Conservation (phyloP, 2,113 vertebrate species). For the Scatophagus argus region DNA sequence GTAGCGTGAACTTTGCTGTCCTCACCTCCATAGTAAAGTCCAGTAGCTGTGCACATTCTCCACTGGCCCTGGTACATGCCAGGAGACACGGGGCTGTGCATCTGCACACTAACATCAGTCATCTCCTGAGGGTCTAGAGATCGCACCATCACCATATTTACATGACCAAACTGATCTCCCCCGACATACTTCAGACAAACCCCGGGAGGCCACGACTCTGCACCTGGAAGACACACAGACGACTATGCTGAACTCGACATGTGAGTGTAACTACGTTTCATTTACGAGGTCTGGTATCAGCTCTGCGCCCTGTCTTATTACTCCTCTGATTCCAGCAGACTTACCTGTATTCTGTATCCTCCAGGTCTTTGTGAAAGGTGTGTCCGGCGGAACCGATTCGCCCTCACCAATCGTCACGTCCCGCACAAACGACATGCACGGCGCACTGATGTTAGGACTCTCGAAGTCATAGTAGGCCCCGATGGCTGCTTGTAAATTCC, state of each 20-base stretch:
- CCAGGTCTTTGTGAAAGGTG: conserved; percentile 98
- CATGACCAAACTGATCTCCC: conserved; percentile 98
- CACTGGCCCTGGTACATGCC: conserved; percentile 99
- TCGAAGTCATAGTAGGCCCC: conserved; percentile 99
- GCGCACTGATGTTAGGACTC: conserved; percentile 96
- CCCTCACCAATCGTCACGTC: conserved; percentile 99
- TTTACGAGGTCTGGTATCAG: neutral
- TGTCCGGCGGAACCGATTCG: conserved; percentile 96
- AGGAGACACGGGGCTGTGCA: conserved; percentile 95
- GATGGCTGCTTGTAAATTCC: conserved; percentile 98
- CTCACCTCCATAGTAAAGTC: conserved; percentile 97
- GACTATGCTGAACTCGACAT: neutral
- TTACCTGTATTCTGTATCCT: conserved; percentile 98
- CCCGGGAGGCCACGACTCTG: conserved; percentile 97
- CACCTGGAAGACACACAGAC: conserved; percentile 82
- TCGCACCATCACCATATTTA: conserved; percentile 97
- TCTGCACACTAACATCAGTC: conserved; percentile 96
- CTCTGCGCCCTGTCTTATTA: neutral
- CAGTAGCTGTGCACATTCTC: conserved; percentile 98
- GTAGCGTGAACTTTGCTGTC: neutral
- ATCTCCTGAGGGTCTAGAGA: conserved; percentile 96
- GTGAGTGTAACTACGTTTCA: neutral
- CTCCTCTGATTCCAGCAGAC: conserved; percentile 5
- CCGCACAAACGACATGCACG: conserved; percentile 98
- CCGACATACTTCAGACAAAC: conserved; percentile 98